Conservation (phyloP, 1,140 invertebrate species). For the Sycophaga agraensis region DNA sequence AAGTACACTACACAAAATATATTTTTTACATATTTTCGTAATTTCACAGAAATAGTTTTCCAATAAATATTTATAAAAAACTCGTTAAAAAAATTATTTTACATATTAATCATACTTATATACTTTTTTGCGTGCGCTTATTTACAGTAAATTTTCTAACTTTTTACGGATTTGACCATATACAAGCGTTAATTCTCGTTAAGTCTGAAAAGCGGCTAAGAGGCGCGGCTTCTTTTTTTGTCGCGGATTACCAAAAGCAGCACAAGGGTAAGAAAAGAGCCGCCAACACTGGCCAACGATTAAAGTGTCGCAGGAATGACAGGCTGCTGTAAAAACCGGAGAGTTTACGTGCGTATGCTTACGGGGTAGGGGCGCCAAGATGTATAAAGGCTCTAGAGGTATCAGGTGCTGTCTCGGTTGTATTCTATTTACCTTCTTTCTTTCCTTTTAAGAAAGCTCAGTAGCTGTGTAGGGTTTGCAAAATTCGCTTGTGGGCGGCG, state of each 20-base stretch:
- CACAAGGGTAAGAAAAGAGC: neutral
- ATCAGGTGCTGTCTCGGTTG: neutral
- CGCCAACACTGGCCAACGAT: neutral
- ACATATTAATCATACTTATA: too few relatives aligned
- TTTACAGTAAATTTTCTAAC: too few relatives aligned
- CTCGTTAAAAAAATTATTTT: too few relatives aligned
- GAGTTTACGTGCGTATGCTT: neutral
- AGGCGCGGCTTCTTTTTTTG: neutral
- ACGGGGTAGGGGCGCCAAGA: neutral
- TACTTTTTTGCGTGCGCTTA: too few relatives aligned
- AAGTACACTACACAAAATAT: too few relatives aligned
- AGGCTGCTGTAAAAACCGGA: too few relatives aligned
- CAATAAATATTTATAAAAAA: too few relatives aligned
- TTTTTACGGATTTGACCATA: too few relatives aligned
- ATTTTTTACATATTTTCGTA: too few relatives aligned
- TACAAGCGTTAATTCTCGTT: conserved; percentile 26
- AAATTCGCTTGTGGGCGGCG: neutral
- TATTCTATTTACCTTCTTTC: too few relatives aligned
- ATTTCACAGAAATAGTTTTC: too few relatives aligned
- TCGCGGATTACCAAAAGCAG: too few relatives aligned
- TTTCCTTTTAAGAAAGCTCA: neutral
- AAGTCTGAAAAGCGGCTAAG: conserved; percentile 15
- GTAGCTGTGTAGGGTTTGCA: neutral
- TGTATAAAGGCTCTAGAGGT: neutral
- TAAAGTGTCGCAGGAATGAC: conserved; percentile 8